Percentiles rank a stretch among this genome's conserved stretches.
These are phyloP conservation scores for Torymus tubicola DNA, from an alignment of 2,888 invertebrate species.

Conservation along the genomic window DNA sequence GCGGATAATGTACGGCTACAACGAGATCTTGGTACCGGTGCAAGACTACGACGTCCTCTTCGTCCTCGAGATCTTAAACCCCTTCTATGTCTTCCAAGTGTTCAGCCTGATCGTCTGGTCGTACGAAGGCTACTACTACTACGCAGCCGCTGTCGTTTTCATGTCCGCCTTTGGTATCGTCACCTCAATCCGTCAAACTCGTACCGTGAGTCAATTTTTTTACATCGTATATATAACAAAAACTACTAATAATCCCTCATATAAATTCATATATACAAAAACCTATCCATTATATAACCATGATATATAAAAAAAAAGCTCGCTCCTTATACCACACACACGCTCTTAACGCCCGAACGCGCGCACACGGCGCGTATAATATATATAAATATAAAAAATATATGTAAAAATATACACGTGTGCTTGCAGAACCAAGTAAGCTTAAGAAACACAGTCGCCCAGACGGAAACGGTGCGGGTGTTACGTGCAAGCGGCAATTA, in stretches of 20 bases:
- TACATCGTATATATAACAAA: no score
- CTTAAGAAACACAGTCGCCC: conserved; percentile 75
- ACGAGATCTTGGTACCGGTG: conserved; percentile 85
- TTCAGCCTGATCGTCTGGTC: conserved; percentile 91
- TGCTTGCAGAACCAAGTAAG: conserved; percentile 75
- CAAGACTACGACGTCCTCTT: conserved; percentile 84
- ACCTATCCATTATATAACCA: no score
- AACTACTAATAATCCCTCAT: no score
- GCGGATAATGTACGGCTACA: conserved; percentile 83
- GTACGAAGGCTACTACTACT: conserved; percentile 89
- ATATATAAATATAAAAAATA: not conserved
- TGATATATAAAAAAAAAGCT: no score
- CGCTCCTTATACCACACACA: no score
- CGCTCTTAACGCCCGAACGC: no score
- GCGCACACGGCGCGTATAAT: not conserved
- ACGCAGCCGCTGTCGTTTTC: conserved; percentile 89
- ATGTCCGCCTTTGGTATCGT: conserved; percentile 89
- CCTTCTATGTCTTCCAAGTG: conserved; percentile 93
- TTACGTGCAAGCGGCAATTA: conserved; percentile 75
- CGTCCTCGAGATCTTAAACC: conserved; percentile 87
- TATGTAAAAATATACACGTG: not conserved
- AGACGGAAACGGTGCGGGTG: conserved; percentile 78
- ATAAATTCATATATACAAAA: no score
- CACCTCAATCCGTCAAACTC: conserved; percentile 87
- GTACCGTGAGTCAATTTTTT: conserved; percentile 79